Evolutionary conservation across 2,113 vertebrate species (phyloP).

Genomic region (Xiphophorus hellerii): DNA sequence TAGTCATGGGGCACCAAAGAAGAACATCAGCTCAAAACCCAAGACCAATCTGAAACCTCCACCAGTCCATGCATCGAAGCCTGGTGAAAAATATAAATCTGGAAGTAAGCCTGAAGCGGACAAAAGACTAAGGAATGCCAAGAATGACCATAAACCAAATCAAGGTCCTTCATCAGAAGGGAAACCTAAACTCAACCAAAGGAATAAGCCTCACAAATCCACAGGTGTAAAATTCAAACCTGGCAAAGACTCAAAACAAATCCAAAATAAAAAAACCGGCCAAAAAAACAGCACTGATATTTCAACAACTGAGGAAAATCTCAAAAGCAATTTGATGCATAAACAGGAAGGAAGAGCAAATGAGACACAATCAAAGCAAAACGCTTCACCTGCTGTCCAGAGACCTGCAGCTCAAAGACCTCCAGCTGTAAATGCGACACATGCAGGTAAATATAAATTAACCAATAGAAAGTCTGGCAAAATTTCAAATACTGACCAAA

Average conservation of each 20-base stretch:
- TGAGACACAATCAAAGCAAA: constrained; percentile 25
- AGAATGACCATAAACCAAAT: constrained; percentile 42
- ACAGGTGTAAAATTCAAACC: constrained; percentile 24
- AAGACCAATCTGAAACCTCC: constrained; percentile 15
- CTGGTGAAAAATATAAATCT: constrained; percentile 21
- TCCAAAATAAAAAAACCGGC: constrained; percentile 28
- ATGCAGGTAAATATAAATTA: constrained; percentile 9
- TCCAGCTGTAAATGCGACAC: constrained; percentile 2
- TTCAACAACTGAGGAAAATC: constrained; percentile 32
- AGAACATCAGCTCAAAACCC: constrained; percentile 35
- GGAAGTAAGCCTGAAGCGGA: constrained; percentile 39
- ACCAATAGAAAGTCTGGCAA: neutral
- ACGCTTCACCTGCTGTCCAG: constrained; percentile 4
- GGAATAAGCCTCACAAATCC: constrained; percentile 38
- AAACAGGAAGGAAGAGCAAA: neutral
- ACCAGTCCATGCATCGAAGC: constrained; percentile 20
- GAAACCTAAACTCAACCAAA: constrained; percentile 43
- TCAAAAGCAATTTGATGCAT: constrained; percentile 3
- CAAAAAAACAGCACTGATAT: constrained; percentile 13
- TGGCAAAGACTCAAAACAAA: constrained; percentile 6
- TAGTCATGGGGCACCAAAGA: constrained; percentile 26
- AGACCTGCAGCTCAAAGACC: constrained; percentile 24
- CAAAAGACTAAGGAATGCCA: constrained; percentile 30
- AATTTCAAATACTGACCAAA: constrained; percentile 17
- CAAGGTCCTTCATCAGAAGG: constrained; percentile 16